These are phyloP conservation scores for Premnoplex brunnescens DNA, from an alignment of 2,797 vertebrate species.

Conservation along the genomic window DNA sequence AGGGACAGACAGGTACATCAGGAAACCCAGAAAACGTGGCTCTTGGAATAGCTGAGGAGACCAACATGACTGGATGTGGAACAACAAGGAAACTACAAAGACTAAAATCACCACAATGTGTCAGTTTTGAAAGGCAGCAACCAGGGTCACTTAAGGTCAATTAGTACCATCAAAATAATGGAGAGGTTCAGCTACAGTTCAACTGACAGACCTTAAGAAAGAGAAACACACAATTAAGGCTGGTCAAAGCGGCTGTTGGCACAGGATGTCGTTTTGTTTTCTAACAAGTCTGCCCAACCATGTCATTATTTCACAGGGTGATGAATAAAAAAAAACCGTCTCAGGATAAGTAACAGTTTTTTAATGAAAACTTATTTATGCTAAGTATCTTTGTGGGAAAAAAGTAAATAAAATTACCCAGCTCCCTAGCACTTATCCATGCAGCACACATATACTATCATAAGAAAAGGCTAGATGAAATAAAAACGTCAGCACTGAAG, in stretches of 20 bases:
- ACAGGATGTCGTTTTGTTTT: background rate
- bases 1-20: fast-evolving
- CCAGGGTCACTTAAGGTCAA: background rate
- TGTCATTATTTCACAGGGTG: background rate
- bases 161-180: background rate
- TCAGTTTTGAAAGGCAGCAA: background rate
- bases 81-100: background rate
- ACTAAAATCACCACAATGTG: background rate
- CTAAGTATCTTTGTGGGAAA: background rate
- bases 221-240: background rate
- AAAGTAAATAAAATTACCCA: background rate
- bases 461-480: background rate
- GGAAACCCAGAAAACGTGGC: background rate
- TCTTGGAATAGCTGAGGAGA: background rate
- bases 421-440: background rate
- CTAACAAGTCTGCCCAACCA: background rate
- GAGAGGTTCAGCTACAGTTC: background rate
- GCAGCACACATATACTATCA: background rate
- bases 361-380: background rate
- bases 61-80: fast-evolving
- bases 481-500: background rate
- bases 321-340: background rate
- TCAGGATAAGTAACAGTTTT: background rate
- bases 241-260: background rate
- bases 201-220: background rate